Percentiles rank a stretch among this genome's conserved stretches.
These are phyloP conservation scores for Archilochus colubris DNA, from an alignment of 2,113 vertebrate species.

Conservation along the genomic window DNA sequence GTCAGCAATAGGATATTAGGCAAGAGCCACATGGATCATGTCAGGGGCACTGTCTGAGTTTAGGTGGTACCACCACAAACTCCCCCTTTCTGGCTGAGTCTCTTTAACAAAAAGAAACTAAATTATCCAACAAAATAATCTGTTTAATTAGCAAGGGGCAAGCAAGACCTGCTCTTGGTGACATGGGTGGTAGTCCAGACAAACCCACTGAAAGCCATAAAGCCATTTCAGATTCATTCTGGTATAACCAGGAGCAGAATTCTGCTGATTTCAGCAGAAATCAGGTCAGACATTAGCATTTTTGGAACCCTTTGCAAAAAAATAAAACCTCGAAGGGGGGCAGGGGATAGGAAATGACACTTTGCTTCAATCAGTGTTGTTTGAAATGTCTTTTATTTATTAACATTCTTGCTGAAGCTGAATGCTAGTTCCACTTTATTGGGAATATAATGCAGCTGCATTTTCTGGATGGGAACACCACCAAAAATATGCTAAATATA, in stretches of 20 bases:
- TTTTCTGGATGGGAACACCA: constrained; percentile 55
- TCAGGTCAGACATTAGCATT: not conserved
- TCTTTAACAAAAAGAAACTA: not conserved
- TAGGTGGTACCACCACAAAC: not conserved
- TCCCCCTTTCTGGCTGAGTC: not conserved
- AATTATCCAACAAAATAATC: not conserved
- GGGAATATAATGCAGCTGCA: constrained; percentile 61
- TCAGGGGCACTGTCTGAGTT: constrained; percentile 35
- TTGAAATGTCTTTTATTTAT: constrained; percentile 55
- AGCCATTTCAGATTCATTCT: not conserved
- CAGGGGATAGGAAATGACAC: not conserved
- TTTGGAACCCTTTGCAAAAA: not conserved
- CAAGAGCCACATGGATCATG: constrained; percentile 44
- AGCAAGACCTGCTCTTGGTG: not conserved
- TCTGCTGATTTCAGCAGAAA: not conserved
- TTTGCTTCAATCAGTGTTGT: constrained; percentile 41
- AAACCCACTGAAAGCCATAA: not conserved
- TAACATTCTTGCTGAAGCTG: constrained; percentile 27
- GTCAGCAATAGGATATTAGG: constrained; percentile 36
- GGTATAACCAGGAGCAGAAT: not conserved
- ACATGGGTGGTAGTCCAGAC: fast-evolving
- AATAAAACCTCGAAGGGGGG: not conserved
- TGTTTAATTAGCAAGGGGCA: not conserved
- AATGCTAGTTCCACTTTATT: constrained; percentile 51
- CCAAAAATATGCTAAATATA: constrained; percentile 53